Percentiles rank a stretch among this genome's conserved stretches.
phyloP scores from a whole-genome alignment of 2,888 invertebrate species.

The Monoplex corrugatus region DNA sequence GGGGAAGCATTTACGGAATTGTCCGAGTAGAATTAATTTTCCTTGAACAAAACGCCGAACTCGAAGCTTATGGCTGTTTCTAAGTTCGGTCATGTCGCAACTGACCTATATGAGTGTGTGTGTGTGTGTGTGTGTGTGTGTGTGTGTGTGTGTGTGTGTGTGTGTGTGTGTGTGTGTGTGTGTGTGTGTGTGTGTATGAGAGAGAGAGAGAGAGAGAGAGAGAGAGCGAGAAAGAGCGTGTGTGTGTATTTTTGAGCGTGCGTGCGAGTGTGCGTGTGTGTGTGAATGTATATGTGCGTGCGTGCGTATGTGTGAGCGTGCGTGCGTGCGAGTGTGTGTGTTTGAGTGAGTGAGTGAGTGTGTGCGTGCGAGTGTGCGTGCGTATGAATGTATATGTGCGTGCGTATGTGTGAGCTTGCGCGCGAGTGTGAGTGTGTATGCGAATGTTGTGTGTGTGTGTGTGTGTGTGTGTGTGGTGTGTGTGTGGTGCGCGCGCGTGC shows the following conservation, averaged over 20 bases:
- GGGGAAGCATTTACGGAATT: too few species aligned
- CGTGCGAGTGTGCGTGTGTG: neutral
- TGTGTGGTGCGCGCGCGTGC: too few species aligned
- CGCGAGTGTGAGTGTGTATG: neutral
- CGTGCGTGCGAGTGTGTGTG: neutral
- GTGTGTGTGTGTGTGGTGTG: too few species aligned
- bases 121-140: neutral
- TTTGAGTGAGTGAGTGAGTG: neutral
- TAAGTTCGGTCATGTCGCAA: too few species aligned
- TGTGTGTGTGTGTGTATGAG: neutral
- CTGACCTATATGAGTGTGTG: neutral
- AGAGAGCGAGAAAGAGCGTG: neutral
- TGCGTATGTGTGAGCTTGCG: slow-evolving; percentile 1
- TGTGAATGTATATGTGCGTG: neutral
- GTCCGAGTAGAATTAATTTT: too few species aligned
- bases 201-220: neutral
- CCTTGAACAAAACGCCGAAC: too few species aligned
- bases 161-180: slow-evolving; percentile 8
- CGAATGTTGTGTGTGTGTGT: slow-evolving; percentile 7
- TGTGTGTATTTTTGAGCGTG: neutral
- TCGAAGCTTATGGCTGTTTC: too few species aligned
- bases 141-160: slow-evolving; percentile 3
- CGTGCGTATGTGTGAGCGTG: neutral
- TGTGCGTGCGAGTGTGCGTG: neutral
- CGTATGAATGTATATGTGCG: slow-evolving; percentile 16